Conservation (phyloP, 1,140 invertebrate genomes). For the Plodia interpunctella region DNA sequence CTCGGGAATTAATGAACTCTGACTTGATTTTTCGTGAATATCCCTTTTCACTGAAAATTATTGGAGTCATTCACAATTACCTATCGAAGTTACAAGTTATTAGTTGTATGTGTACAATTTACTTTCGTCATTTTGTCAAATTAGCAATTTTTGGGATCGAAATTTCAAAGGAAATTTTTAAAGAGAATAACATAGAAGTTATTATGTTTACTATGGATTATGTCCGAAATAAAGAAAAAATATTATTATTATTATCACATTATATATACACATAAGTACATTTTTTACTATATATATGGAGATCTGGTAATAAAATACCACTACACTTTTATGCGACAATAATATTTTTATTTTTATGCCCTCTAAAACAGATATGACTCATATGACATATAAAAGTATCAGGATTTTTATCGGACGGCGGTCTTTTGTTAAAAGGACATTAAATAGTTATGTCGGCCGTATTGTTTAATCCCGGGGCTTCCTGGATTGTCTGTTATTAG, state of each 20-base stretch:
- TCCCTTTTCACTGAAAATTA: constrained; percentile 8
- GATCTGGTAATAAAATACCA: constrained; percentile 5
- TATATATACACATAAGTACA: too few species aligned
- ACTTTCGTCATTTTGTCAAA: too few species aligned
- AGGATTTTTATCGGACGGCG: constrained; percentile 23
- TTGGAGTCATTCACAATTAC: not conserved
- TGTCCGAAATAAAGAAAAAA: too few species aligned
- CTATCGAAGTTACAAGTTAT: too few species aligned
- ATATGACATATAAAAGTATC: constrained; percentile 10
- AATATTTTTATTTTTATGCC: constrained; percentile 17
- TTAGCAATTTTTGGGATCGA: too few species aligned
- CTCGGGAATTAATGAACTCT: constrained; percentile 37
- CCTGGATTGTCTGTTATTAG: constrained; percentile 57
- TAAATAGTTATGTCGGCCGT: constrained; percentile 46
- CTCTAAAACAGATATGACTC: constrained; percentile 19
- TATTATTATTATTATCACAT: too few species aligned
- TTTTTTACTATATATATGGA: not conserved
- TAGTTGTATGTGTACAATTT: too few species aligned
- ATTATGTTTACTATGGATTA: too few species aligned
- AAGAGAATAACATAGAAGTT: too few species aligned
- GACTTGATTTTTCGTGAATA: constrained; percentile 29
- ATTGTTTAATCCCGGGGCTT: constrained; percentile 56
- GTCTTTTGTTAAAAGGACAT: constrained; percentile 29
- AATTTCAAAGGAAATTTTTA: too few species aligned
- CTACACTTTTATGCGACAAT: constrained; percentile 13